Evolutionary conservation across 1,140 invertebrate species (phyloP), one percentile per base, ranked within the genome.

Genomic region (Hyphantria cunea): DNA sequence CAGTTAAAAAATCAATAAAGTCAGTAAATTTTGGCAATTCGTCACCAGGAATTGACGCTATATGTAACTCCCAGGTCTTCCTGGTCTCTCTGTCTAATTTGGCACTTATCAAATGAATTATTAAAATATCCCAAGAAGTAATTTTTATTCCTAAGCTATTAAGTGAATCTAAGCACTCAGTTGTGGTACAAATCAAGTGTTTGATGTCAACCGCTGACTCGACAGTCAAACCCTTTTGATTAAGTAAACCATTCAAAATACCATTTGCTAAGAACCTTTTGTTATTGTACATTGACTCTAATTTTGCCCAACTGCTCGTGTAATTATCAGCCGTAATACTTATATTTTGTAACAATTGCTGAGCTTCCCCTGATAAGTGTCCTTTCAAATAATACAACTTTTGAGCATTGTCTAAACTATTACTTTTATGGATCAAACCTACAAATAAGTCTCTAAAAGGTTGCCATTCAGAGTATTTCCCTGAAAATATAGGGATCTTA

Each of bases 1-100:
- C 11, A 6, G 37, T 53, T 53, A 53, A 53, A 41, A 53, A 53
- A 0, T 53, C 37, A 8, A 34, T n/a, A 41, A 53, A 53, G n/a
- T 53, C 33, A 17, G 2, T 25, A n/a, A 41, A 42, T 0, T 33
- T 53, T 0, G 51, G 51, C 7, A 53, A 31, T 3, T 53, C 51
- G 4, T 53, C 51, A 0, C 13, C n/a, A n/a, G 10, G 9, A 6
- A 39, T n/a, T 32, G 34, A 41, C 9, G 51, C 11, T 31, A 53
- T 14, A n/a, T 53, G 15, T 7, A 53, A 42, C 17, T 53, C 51
- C 51, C 51, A 53, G 5, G 9, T 7, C 17, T 53, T 53, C 4
- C 51, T 15, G 9, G 51, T 25, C 3, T 53, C 51, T 7, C 10
- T 15, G 17, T 53, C 51, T 11, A 53, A 42, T 25, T 53, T 53